Evolutionary conservation across 2,888 invertebrate genomes (phyloP).

Genomic region (Aphodius granarius): DNA sequence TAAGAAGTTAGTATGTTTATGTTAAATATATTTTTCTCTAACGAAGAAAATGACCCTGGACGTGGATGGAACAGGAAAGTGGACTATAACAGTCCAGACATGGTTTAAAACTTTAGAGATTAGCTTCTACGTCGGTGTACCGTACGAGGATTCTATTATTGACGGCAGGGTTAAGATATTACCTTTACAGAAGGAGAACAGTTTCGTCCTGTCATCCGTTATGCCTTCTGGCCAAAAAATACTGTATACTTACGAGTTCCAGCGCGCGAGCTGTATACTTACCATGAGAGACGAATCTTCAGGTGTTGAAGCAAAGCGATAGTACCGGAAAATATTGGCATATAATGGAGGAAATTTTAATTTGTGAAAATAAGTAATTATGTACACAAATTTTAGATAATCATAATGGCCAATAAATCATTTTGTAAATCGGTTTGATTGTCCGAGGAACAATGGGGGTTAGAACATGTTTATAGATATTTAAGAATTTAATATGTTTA

Average conservation of each 20-base stretch:
- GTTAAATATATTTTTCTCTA: too few relatives aligned
- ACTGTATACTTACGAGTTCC: background rate
- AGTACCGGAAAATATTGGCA: background rate
- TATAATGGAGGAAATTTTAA: too few relatives aligned
- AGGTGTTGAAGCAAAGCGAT: background rate
- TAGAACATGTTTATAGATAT: too few relatives aligned
- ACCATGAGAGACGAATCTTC: background rate
- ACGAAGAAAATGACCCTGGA: background rate
- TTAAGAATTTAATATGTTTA: too few relatives aligned
- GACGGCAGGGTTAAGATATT: background rate
- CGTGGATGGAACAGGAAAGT: background rate
- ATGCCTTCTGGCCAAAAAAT: background rate
- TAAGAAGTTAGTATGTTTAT: too few relatives aligned
- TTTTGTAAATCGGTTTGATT: too few relatives aligned
- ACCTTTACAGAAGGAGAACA: background rate
- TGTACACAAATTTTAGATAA: too few relatives aligned
- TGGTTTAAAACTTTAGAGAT: background rate
- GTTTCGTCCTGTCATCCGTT: background rate
- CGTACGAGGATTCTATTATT: background rate
- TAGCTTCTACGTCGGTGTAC: background rate
- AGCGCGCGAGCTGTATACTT: background rate
- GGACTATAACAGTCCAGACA: background rate
- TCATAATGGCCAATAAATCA: too few relatives aligned
- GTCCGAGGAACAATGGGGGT: too few relatives aligned
- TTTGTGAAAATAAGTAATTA: too few relatives aligned